Conservation (phyloP, 1,140 invertebrate genomes). For the Rhynchophorus ferrugineus region DNA sequence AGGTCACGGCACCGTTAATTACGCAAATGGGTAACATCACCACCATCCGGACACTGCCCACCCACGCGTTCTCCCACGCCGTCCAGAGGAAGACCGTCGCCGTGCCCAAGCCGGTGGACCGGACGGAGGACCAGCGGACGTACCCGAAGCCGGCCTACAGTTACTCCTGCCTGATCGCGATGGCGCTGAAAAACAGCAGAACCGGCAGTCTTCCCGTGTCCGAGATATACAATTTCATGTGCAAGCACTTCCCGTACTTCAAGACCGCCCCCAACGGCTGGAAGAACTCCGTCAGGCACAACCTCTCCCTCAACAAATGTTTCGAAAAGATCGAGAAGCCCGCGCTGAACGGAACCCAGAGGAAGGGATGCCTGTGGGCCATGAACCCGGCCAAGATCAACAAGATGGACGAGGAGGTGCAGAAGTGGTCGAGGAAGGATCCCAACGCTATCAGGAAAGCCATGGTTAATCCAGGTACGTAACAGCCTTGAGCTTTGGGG, state of each 20-base stretch:
- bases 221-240: slow-evolving; percentile 98
- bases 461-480: slow-evolving; percentile 73
- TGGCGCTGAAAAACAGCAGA: slow-evolving; percentile 93
- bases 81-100: slow-evolving; percentile 27
- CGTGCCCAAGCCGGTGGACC: not conserved
- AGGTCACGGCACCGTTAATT: slow-evolving; percentile 31
- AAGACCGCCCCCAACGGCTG: slow-evolving; percentile 94
- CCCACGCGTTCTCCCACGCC: slow-evolving; percentile 4
- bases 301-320: slow-evolving; percentile 93
- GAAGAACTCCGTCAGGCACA: slow-evolving; percentile 97
- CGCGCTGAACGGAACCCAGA: slow-evolving; percentile 67
- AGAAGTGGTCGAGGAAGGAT: slow-evolving; percentile 93
- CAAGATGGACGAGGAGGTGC: slow-evolving; percentile 97
- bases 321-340: slow-evolving; percentile 97
- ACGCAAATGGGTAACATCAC: slow-evolving; percentile 31
- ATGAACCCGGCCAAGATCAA: slow-evolving; percentile 89
- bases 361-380: slow-evolving; percentile 91
- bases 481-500: too few relatives aligned
- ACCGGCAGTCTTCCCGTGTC: slow-evolving; percentile 92
- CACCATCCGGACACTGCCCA: slow-evolving; percentile 29
- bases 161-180: slow-evolving; percentile 88
- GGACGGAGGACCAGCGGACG: slow-evolving; percentile 52
- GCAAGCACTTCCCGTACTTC: slow-evolving; percentile 96
- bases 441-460: slow-evolving; percentile 75
- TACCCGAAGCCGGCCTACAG: slow-evolving; percentile 97